Evolutionary conservation across 1,140 invertebrate species (phyloP), one percentile per base, ranked within the genome.

Genomic region (Eurosta solidaginis): DNA sequence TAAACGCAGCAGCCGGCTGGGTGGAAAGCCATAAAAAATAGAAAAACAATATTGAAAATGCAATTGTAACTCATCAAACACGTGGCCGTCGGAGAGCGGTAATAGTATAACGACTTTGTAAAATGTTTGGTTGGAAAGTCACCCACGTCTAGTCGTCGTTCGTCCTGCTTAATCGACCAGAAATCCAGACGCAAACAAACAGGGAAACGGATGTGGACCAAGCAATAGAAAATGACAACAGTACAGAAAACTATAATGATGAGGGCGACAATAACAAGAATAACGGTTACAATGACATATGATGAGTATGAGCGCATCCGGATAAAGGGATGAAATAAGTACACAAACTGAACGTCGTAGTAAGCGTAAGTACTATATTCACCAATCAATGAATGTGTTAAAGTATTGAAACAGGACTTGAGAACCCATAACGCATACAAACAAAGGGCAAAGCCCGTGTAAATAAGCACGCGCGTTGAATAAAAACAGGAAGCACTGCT

Each of bases 111-210:
- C 29, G 36, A 36, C 29, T 17, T 5, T 29, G n/a, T 6, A 5
- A 12, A 7, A 12, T 54, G 29, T n/a, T 22, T 22, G 49, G 49
- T 25, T 52, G 49, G 68, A 74, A 74, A 74, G 68, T 74, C 68
- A 74, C 40, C 22, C 42, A 74, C 68, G 20, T 14, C 52, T 59
- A 9, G 29, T 22, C 20, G 52, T 17, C 52, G 29, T 29, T 25
- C n/a, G 36, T 74, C n/a, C 36, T 44, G 68, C 42, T 74, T 74
- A 74, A 74, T 74, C 68, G 68, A 74, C 40, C 68, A 74, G 68
- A 74, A 74, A 14, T 74, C 68, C 68, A 20, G 36, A 44, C 42
- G 68, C 42, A 74, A 74, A 74, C 68, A 74, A 74, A 59, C 54
- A 7, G 27, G 29, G 17, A 29, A 6, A 29, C 29, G 29, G 54